Evolutionary conservation across 1,140 invertebrate genomes (phyloP), one percentile per base, ranked within the genome.

Genomic region (Scaptomyza pallida): DNA sequence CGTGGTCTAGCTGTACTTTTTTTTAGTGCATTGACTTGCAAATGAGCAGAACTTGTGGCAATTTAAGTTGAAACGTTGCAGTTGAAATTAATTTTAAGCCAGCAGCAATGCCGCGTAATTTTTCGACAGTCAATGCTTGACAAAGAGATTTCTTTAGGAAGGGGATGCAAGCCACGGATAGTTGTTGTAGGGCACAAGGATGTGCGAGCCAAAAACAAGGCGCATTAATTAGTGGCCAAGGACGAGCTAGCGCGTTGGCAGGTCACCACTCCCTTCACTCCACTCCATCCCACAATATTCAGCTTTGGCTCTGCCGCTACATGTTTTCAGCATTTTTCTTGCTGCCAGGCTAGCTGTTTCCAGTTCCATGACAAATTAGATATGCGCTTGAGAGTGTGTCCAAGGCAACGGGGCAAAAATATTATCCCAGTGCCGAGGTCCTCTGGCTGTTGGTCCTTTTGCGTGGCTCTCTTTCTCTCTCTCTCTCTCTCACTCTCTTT

Each of bases 221-320:
- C 68, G 81, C 80, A 85, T 85, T 85, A 85, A 85, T 85, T 85
- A 85, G 76, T 85, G 80, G 72, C 76, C 80, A 80, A 85, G 76
- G 60, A 76, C 81, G 74, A 63, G 50, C 68, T 37, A 56, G 45
- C 54, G 13, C 44, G 9, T n/a, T 23, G 33, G 33, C 33, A 21
- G 30, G 33, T n/a, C 33, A 4, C 12, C 33, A n/a, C n/a, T 12
- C 2, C 33, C 12, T 5, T 37, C 33, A 9, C 26, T 30, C 26
- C 8, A 0, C 6, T 9, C 33, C 1, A 2, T 9, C 33, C 12
- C 33, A 37, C 3, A 3, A n/a, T 3, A 37, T 37, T 37, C 33
- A 37, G 33, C n/a, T 37, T n/a, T 4, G 33, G 2, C n/a, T n/a
- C n/a, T 40, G 13, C 19, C 21, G 50, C 43, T 55, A 23, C 50